These are phyloP conservation scores for Panulirus ornatus DNA, from an alignment of 1,140 invertebrate genomes.

Conservation along the genomic window DNA sequence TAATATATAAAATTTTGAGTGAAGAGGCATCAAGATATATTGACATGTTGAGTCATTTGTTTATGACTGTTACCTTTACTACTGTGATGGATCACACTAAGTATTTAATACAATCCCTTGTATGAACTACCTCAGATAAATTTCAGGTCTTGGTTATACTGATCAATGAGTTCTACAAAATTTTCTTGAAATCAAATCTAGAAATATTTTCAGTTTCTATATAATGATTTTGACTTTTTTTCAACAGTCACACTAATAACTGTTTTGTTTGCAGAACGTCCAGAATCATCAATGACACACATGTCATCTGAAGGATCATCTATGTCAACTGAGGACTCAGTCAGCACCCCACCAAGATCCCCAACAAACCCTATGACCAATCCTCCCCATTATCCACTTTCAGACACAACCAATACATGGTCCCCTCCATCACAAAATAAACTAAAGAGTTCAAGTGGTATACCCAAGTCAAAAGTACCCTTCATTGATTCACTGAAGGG, in stretches of 20 bases:
- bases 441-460: slow-evolving; percentile 30
- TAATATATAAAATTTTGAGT: no score
- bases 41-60: no score
- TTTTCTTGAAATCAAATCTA: no score
- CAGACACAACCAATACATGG: slow-evolving; percentile 59
- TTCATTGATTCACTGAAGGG: slow-evolving; percentile 48
- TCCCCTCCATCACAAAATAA: slow-evolving; percentile 57
- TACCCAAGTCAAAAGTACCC: slow-evolving; percentile 58
- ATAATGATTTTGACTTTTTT: background rate
- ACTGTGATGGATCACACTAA: no score
- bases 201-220: no score
- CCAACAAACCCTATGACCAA: slow-evolving; percentile 56
- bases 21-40: no score
- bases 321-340: slow-evolving; percentile 71
- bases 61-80: no score
- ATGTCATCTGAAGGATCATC: slow-evolving; percentile 75
- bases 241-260: no score
- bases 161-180: no score
- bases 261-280: slow-evolving; percentile 71
- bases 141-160: no score
- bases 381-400: slow-evolving; percentile 41
- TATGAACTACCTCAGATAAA: no score
- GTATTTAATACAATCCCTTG: no score
- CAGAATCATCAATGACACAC: slow-evolving; percentile 75
- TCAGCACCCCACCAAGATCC: slow-evolving; percentile 59